Evolutionary conservation across 2,113 vertebrate genomes (phyloP).

Genomic region (Andinoacara biseriatus): DNA sequence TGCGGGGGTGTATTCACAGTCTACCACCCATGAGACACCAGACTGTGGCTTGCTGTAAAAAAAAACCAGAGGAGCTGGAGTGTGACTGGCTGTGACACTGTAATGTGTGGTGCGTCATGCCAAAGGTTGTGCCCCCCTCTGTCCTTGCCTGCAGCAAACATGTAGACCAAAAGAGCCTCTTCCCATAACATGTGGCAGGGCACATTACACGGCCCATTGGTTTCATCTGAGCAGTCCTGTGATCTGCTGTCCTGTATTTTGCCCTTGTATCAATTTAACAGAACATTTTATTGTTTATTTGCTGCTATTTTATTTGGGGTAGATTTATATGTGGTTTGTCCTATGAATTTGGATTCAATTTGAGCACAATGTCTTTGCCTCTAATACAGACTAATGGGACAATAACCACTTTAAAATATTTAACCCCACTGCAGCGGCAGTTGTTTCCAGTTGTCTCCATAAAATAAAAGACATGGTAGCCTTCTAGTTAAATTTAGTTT

Average conservation of each 20-base stretch:
- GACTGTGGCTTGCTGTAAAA: slow-evolving; percentile 38
- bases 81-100: slow-evolving; percentile 40
- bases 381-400: neutral
- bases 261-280: slow-evolving; percentile 8
- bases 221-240: neutral
- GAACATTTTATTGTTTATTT: neutral
- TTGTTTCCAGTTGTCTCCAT: neutral
- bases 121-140: slow-evolving; percentile 55
- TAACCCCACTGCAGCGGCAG: neutral
- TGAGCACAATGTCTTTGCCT: neutral
- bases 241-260: slow-evolving; percentile 11
- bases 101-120: slow-evolving; percentile 30
- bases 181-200: slow-evolving; percentile 31
- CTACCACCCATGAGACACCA: slow-evolving; percentile 38
- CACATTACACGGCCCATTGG: slow-evolving; percentile 33
- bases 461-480: neutral
- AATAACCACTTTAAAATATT: neutral
- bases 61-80: slow-evolving; percentile 52
- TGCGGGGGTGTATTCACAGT: slow-evolving; percentile 15
- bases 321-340: neutral
- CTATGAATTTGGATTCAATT: neutral
- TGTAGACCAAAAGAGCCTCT: slow-evolving; percentile 21
- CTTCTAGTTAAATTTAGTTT: neutral
- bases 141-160: slow-evolving; percentile 27
- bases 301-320: neutral